Conservation (phyloP, 2,888 invertebrate genomes). For the Stenchaetothrips biformis region DNA sequence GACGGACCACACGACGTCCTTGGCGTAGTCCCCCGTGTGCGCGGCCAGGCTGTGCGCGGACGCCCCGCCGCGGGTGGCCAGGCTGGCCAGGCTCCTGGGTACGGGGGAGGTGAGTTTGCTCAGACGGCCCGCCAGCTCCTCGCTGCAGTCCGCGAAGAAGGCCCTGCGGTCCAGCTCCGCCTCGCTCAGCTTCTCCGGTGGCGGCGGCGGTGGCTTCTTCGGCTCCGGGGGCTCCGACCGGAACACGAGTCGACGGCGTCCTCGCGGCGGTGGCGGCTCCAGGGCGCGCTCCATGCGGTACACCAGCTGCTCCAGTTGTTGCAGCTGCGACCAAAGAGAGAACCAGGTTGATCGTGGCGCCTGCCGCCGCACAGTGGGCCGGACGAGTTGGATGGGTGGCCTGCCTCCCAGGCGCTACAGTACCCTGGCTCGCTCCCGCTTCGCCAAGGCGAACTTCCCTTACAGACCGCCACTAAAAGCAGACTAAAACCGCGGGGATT, state of each 20-base stretch:
- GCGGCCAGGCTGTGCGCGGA: not conserved
- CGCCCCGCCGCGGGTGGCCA: not conserved
- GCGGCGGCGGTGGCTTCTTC: not conserved
- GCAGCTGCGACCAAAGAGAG: not conserved
- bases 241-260: not conserved
- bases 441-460: no score
- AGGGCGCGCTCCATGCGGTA: constrained; percentile 15
- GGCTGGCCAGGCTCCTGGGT: not conserved
- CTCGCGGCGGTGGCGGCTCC: not conserved
- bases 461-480: no score
- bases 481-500: no score
- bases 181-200: constrained; percentile 1
- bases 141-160: not conserved
- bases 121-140: not conserved
- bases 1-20: not conserved
- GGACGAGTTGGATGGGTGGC: no score
- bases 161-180: not conserved
- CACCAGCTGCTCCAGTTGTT: constrained; percentile 11
- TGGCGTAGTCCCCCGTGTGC: not conserved
- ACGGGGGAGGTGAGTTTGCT: constrained; percentile 7
- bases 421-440: no score
- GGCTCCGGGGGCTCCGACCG: constrained; percentile 1
- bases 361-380: no score
- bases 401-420: no score
- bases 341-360: no score